phyloP scores from a whole-genome alignment of 1,140 invertebrate genomes.

The Drosophila arizonae region DNA sequence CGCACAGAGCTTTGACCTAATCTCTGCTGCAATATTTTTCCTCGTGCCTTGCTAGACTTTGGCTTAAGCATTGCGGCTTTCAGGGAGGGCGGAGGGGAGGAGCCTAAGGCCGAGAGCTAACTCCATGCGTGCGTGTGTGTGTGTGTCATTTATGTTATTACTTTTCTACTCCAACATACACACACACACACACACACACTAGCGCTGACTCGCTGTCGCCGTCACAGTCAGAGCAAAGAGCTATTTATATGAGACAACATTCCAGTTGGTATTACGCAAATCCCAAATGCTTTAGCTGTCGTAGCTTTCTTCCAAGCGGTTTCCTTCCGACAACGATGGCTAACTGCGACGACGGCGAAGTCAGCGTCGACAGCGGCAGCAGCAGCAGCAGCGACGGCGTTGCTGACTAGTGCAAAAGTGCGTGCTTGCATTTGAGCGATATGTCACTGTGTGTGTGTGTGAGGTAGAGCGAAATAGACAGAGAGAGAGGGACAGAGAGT shows the following conservation, averaged over 20 bases:
- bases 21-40: constrained; percentile 78
- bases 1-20: constrained; percentile 77
- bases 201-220: constrained; percentile 20
- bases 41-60: constrained; percentile 56
- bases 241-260: constrained; percentile 80
- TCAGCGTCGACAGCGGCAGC: constrained; percentile 3
- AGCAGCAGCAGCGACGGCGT: constrained; percentile 2
- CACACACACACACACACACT: constrained; percentile 10
- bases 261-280: constrained; percentile 79
- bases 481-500: too few species aligned
- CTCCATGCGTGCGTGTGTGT: constrained; percentile 29
- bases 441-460: constrained; percentile 46
- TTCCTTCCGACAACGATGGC: constrained; percentile 63
- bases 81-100: not conserved
- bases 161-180: constrained; percentile 60
- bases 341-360: constrained; percentile 33
- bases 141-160: constrained; percentile 76
- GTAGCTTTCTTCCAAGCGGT: constrained; percentile 78
- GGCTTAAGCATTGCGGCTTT: constrained; percentile 21
- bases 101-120: not conserved
- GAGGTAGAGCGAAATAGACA: not conserved
- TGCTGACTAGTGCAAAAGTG: constrained; percentile 71
- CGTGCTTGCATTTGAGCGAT: constrained; percentile 68
- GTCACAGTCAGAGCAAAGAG: constrained; percentile 41
- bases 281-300: constrained; percentile 78